Evolutionary conservation across 2,113 vertebrate genomes (phyloP), one percentile per base, ranked within the genome.

Genomic region (Pseudopipra pipra): DNA sequence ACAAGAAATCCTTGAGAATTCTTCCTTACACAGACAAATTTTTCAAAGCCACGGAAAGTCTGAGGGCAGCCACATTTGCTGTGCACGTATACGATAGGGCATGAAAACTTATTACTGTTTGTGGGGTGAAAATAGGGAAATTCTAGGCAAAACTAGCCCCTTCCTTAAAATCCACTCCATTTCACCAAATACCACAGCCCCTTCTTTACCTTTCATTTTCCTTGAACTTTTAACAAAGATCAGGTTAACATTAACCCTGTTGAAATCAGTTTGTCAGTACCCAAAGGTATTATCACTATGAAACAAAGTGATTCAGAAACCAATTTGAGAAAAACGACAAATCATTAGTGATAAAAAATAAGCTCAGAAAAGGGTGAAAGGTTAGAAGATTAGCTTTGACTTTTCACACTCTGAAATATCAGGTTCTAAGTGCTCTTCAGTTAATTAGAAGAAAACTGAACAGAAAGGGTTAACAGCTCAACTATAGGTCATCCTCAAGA

Each of bases 81-180:
- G 5, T 12, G 10, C 31, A 7, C 1, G 0, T 16, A 52, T 43
- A 51, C 3, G 0, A 59, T 5, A 14, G 10, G 25, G 5, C 0
- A 5, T 5, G 8, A 7, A 77, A 84, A 46, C 1, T 14, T 6
- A 28, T 5, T 46, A 7, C 14, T 67, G 4, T 23, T 31, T 31
- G 5, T 7, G 4, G 8, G 7, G 5, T 6, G 3, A 3, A 39
- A 56, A 78, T 0, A 27, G 3, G 10, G 13, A 76, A 89, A 72
- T 39, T 2, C 31, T 9, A 24, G 1, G 20, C 4, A 61, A 65
- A 94, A 77, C 30, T 19, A 41, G 7, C 1, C 55, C 20, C 9
- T 59, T 61, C 23, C 6, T 30, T 17, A 35, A 39, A 82, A 75
- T 8, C 43, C 10, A 18, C 8, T 58, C 13, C 2, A 31, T 28